phyloP scores from a whole-genome alignment of 2,888 invertebrate species.

The Himalopsyche japonica region DNA sequence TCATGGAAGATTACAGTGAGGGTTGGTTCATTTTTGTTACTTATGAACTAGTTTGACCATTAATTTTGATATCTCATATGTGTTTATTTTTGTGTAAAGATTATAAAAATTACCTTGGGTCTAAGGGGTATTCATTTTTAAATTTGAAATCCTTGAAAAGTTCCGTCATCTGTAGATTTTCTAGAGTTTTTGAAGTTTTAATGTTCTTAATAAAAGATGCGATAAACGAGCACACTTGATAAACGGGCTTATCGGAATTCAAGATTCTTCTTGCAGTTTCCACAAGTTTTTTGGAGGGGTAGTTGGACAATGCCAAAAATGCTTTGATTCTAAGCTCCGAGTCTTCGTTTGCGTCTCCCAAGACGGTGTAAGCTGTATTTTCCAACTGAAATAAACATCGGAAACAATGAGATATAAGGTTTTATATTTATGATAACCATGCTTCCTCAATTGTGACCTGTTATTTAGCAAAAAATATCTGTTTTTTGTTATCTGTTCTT shows the following conservation, averaged over 20 bases:
- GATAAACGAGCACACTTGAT: conserved; percentile 92
- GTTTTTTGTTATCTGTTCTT: no score
- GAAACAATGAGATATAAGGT: background rate
- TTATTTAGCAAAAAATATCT: no score
- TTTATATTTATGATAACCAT: no score
- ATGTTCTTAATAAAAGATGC: conserved; percentile 78
- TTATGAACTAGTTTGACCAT: background rate
- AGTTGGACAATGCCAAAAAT: conserved; percentile 76
- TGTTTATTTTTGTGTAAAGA: background rate
- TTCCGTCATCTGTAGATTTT: conserved; percentile 62
- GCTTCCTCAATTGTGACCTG: no score
- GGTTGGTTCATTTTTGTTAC: background rate
- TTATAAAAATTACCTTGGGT: conserved; percentile 61
- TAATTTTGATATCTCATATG: background rate
- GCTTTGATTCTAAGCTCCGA: conserved; percentile 87
- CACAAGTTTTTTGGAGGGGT: conserved; percentile 73
- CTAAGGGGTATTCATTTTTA: conserved; percentile 64
- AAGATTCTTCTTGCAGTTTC: conserved; percentile 71
- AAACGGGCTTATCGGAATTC: conserved; percentile 69
- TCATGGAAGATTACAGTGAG: background rate
- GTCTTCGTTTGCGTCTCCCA: conserved; percentile 76
- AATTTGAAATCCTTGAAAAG: conserved; percentile 60
- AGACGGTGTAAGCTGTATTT: conserved; percentile 61
- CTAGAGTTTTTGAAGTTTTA: conserved; percentile 75
- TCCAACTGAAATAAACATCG: conserved; percentile 47